These are phyloP conservation scores for Crocodylus rhombifer DNA, from an alignment of 2,797 vertebrate genomes.

Conservation along the genomic window DNA sequence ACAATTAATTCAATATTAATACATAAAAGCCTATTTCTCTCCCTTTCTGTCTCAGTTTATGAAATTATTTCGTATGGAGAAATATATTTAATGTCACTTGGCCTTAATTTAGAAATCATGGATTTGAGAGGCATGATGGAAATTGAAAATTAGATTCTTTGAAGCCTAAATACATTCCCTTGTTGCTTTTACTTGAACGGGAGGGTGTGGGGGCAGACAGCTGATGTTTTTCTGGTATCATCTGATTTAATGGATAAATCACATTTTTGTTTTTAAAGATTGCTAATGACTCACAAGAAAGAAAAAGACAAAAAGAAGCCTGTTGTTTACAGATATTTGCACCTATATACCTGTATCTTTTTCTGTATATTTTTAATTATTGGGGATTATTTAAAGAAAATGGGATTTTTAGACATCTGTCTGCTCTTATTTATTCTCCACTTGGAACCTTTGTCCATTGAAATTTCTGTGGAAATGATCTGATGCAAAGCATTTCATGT, in stretches of 20 bases:
- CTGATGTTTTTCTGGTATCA: conserved; percentile 11
- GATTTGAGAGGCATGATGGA: conserved; percentile 20
- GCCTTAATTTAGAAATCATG: conserved; percentile 28
- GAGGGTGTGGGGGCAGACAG: not conserved
- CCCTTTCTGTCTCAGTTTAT: not conserved
- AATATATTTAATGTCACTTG: conserved; percentile 5
- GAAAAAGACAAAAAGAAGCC: not conserved
- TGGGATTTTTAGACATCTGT: not conserved
- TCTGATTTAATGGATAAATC: conserved; percentile 18
- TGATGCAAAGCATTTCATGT: conserved; percentile 29
- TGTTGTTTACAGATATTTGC: not conserved
- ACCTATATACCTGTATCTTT: not conserved
- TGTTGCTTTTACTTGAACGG: not conserved
- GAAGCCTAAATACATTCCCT: not conserved
- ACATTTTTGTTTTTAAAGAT: conserved; percentile 12
- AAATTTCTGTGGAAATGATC: conserved; percentile 46
- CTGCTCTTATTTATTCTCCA: conserved; percentile 23
- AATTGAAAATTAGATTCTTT: not conserved
- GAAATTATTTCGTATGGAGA: not conserved
- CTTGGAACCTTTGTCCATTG: conserved; percentile 37
- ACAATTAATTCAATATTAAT: conserved; percentile 4
- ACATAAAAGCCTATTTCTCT: not conserved
- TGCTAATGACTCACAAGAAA: not conserved
- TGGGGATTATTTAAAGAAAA: not conserved
- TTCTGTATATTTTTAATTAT: not conserved